phyloP scores from a whole-genome alignment of 2,113 vertebrate species.

The Benitochromis conjunctus region DNA sequence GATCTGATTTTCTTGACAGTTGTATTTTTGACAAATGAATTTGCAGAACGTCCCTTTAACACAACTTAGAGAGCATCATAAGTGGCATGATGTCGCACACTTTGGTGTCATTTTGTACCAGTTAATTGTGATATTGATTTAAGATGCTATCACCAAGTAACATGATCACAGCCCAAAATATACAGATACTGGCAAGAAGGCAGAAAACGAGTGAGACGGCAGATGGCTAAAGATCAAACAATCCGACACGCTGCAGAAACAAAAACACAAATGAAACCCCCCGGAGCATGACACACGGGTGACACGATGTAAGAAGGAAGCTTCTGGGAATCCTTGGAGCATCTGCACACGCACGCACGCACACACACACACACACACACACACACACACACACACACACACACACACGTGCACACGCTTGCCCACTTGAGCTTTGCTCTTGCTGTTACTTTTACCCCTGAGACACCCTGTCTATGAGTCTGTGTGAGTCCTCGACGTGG shows the following conservation, averaged over 20 bases:
- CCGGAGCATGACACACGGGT: not conserved
- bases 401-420: too few species aligned
- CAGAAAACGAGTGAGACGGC: constrained; percentile 34
- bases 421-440: not conserved
- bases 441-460: not conserved
- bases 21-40: not conserved
- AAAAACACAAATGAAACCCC: not conserved
- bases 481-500: not conserved
- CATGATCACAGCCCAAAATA: not conserved
- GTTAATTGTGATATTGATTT: not conserved
- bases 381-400: not conserved
- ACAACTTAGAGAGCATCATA: not conserved
- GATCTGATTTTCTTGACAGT: not conserved
- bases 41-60: not conserved
- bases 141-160: not conserved
- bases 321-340: constrained; percentile 12
- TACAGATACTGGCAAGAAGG: not conserved
- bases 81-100: not conserved
- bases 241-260: constrained; percentile 15
- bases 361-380: not conserved
- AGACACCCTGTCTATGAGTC: not conserved
- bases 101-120: not conserved
- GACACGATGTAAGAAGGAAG: constrained; percentile 10
- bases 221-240: constrained; percentile 55
- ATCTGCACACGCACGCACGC: not conserved